Base-by-base conservation (phyloP, 2,888 invertebrate genomes). In the Amiota minor region DNA sequence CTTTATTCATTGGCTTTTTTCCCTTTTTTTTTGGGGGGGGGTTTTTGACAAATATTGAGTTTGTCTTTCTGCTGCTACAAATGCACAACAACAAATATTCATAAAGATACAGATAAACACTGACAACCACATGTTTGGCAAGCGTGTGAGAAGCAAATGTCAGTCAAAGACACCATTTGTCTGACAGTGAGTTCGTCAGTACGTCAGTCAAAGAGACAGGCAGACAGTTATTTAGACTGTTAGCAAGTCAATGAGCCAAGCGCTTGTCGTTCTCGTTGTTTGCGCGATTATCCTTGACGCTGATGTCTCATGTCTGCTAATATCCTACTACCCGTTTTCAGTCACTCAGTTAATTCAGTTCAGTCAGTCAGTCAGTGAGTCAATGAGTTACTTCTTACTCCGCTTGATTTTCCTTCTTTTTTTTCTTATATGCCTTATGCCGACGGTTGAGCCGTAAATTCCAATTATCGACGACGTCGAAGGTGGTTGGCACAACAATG, bases 401-500 rank as follows among this genome's bases (percentile, higher is more conserved):
- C 79, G 75, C 68, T 74, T n/a, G 69, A 20, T 73, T 47, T 8
- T 65, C 49, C 2, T 20, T 68, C 12, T 4, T 68, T 20, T 45
- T 46, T 69, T 10, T 6, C 56, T 64, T 72, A 61, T 35, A 35
- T 35, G 35, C 35, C 12, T 46, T 64, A 55, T 83, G 80, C n/a
- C n/a, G 84, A 83, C 82, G 83, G 80, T 82, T 82, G 81, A 83
- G 85, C 84, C 83, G 83, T 83, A 84, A 83, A 83, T 84, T 83
- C 83, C 83, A 83, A 83, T 83, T 83, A 83, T 83, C 83, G 83
- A 83, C 85, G 35, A 35, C 35, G 35, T 35, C 35, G 35, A 35
- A 35, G 35, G 35, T 35, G 35, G 35, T 35, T 4, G 6, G 35
- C 2, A 35, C 35, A 35, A 35, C 35, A 35, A 35, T 35, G 35